Base-by-base conservation (phyloP, 2,797 vertebrate species). In the Gouania willdenowi region DNA sequence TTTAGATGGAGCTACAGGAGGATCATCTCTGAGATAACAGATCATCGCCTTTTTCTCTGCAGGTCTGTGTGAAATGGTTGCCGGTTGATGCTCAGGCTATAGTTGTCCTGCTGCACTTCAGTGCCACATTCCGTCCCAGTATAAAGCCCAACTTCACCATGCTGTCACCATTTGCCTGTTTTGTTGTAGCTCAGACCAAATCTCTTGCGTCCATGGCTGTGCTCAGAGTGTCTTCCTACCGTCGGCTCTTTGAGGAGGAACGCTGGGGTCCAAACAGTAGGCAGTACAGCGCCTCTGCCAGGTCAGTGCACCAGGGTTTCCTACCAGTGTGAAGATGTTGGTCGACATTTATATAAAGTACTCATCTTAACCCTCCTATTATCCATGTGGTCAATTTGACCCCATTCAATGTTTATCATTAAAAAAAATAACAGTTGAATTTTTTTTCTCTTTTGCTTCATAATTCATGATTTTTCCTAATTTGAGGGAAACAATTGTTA, bases 151-250 rank as follows among this genome's bases (percentile, higher is more conserved):
- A n/a, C 32, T 16, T 13, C 13, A 52, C 39, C 30, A 41, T 8
- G 30, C 34, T 25, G 43, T 36, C 32, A 29, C 42, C 26, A 25
- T 69, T 72, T 56, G 18, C 39, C 29, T 52, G 52, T 61, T 44
- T 23, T 40, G 12, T 31, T 37, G 26, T 28, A 5, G 42, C 23
- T 23, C 27, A 41, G 27, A 60, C 27, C 21, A 23, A 49, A 35
- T n/a, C n/a, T n/a, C n/a, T n/a, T 11, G 3, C 10, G 46, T 39
- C 41, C 16, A 82, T 84, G 83, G 84, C 85, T 58, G 65, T 88
- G 81, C 71, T 89, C 47, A 63, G 86, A 53, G 87, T 87, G 43
- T 91, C 89, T 3, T 89, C 88, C 0, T 89, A 91, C 47, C 84
- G 87, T 39, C 84, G 58, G 34, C 56, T 87, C 59, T 90, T 89